These are phyloP conservation scores for Pollenia labialis DNA, from an alignment of 2,888 invertebrate genomes.

Conservation along the genomic window DNA sequence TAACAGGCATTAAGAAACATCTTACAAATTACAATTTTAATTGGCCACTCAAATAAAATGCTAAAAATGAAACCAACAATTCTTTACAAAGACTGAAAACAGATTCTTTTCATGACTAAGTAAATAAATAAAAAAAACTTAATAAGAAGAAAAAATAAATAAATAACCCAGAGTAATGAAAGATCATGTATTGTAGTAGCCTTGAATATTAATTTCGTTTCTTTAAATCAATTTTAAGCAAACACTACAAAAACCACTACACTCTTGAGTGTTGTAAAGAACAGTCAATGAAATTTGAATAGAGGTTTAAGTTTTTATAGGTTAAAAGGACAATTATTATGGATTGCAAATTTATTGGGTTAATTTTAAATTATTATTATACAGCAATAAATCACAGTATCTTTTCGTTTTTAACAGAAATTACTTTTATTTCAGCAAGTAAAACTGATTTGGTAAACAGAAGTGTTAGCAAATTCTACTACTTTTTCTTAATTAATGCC, in stretches of 20 bases:
- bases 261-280: neutral
- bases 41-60: slow-evolving; percentile 62
- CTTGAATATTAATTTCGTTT: slow-evolving; percentile 69
- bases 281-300: slow-evolving; percentile 35
- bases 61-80: slow-evolving; percentile 28
- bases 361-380: too few relatives aligned
- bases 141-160: slow-evolving; percentile 27
- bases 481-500: too few relatives aligned
- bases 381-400: too few relatives aligned
- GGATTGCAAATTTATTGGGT: too few relatives aligned
- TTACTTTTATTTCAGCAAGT: too few relatives aligned
- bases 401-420: too few relatives aligned
- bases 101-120: slow-evolving; percentile 22
- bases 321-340: too few relatives aligned
- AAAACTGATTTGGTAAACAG: too few relatives aligned
- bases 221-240: slow-evolving; percentile 51
- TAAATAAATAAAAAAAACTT: slow-evolving; percentile 35
- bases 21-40: slow-evolving; percentile 69
- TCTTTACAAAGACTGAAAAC: slow-evolving; percentile 19
- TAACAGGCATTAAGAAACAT: slow-evolving; percentile 59
- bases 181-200: slow-evolving; percentile 63
- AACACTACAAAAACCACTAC: neutral
- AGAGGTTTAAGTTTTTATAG: neutral
- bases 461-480: too few relatives aligned
- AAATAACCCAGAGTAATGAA: slow-evolving; percentile 47